A percentile compares a stretch with the other conserved stretches of the same genome.
Evolutionary conservation across 1,140 invertebrate genomes (phyloP).

Genomic region (Temnothorax longispinosus): DNA sequence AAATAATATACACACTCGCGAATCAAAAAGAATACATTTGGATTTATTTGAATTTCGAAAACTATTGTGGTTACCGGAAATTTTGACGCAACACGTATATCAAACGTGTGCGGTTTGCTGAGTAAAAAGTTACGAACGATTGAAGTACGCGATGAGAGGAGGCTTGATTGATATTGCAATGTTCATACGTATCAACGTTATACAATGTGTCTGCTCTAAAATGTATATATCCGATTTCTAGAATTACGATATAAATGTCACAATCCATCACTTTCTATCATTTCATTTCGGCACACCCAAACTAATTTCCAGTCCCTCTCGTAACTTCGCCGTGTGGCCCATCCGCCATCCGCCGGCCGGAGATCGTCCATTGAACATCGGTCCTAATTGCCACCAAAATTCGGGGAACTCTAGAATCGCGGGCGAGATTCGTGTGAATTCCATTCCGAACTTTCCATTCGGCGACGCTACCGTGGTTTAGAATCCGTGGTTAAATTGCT

Average conservation of each 20-base stretch:
- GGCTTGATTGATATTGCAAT: conserved; percentile 14
- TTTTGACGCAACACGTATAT: conserved; percentile 9
- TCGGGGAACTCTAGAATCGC: neutral
- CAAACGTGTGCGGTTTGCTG: conserved; percentile 4
- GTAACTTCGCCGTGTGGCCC: conserved; percentile 14
- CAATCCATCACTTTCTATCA: neutral
- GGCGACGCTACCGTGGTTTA: conserved; percentile 52
- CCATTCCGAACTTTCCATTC: conserved; percentile 53
- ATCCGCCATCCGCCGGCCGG: neutral
- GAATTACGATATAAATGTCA: conserved; percentile 25
- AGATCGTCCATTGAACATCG: conserved; percentile 48
- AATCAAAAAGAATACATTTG: neutral
- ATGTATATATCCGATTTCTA: neutral
- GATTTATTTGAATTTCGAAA: conserved; percentile 3
- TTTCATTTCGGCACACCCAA: neutral
- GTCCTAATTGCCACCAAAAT: conserved; percentile 44
- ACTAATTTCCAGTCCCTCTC: conserved; percentile 39
- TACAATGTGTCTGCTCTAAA: neutral
- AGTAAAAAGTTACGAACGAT: neutral
- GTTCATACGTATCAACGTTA: neutral
- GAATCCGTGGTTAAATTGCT: conserved; percentile 67
- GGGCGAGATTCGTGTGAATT: conserved; percentile 38
- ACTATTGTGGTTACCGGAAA: neutral
- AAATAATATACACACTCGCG: neutral
- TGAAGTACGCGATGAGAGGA: conserved; percentile 18